Evolutionary conservation across 2,888 invertebrate genomes (phyloP), one percentile per base, ranked within the genome.

Genomic region (Tribolium freemani): DNA sequence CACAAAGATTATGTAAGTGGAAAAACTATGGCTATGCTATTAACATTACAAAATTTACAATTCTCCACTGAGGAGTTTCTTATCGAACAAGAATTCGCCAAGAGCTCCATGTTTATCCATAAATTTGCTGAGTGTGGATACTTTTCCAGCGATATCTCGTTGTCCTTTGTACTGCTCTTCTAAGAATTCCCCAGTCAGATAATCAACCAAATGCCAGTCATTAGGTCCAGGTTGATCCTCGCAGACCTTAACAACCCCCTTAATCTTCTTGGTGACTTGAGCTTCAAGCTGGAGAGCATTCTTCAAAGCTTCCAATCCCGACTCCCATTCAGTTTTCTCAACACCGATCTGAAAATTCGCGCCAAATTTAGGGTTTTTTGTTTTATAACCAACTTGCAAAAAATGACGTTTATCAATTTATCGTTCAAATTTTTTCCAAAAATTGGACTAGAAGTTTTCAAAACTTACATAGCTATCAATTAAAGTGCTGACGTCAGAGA

Each of bases 141-240:
- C 88, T 84, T 93, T 93, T 75, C 94, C 95, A 72, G 95, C 94
- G 74, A 97, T 87, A 79, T 95, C 93, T 74, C 95, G 91, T 83
- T 96, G 93, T 38, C 96, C 95, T 83, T 93, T 91, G 88, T 96
- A 93, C 86, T 97, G 96, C 83, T 97, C 96, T 73, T 94, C 94
- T 79, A 94, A 86, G 85, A 93, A 94, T 69, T 92, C 93, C 9
- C 89, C 90, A 77, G 93, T 93, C 75, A 94, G 87, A 81, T 93
- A 93, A 84, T 94, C 94, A 44, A 92, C 93, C 84, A 94, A 87
- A 84, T 96, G 96, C 85, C 95, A 96, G 83, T 96, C 94, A 81
- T 94, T 94, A 11, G 54, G 57, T 16, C 78, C 77, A 9, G 69
- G 73, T 45, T 81, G 83, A 2, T 86, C 85, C 84, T 96, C 96